These are phyloP conservation scores for Teleogryllus oceanicus DNA, from an alignment of 2,888 invertebrate genomes.

Conservation along the genomic window DNA sequence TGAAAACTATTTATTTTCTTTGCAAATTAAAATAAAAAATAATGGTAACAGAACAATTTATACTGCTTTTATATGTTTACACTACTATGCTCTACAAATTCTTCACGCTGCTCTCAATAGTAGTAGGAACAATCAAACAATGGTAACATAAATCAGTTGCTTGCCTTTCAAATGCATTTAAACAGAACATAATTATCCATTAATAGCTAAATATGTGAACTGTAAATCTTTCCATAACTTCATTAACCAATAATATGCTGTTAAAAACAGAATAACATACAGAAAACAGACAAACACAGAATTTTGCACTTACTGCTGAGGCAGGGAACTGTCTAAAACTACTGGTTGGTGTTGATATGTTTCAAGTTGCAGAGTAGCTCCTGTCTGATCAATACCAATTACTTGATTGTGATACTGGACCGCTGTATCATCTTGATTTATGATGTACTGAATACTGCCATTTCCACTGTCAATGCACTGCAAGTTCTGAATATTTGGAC, in stretches of 20 bases:
- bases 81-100: no score
- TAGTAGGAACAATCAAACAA: no score
- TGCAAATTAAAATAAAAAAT: no score
- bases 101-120: no score
- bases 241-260: no score
- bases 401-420: constrained; percentile 21
- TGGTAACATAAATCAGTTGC: no score
- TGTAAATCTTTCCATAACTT: no score
- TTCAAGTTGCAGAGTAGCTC: constrained; percentile 22
- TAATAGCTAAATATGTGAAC: no score
- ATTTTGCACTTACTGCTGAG: constrained; percentile 22
- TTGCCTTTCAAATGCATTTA: no score
- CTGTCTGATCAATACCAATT: constrained; percentile 28
- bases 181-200: no score
- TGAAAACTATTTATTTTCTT: background rate
- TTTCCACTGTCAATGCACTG: constrained; percentile 26
- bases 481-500: constrained; percentile 24
- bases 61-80: no score
- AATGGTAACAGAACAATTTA: no score
- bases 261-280: background rate
- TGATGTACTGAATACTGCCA: constrained; percentile 26
- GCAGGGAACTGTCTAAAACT: constrained; percentile 12
- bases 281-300: background rate
- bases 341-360: constrained; percentile 21
- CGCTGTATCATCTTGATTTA: constrained; percentile 26